A percentile compares a stretch with the other conserved stretches of the same genome.
These are phyloP conservation scores for Micromesistius poutassou DNA, from an alignment of 2,797 vertebrate species.

Conservation along the genomic window DNA sequence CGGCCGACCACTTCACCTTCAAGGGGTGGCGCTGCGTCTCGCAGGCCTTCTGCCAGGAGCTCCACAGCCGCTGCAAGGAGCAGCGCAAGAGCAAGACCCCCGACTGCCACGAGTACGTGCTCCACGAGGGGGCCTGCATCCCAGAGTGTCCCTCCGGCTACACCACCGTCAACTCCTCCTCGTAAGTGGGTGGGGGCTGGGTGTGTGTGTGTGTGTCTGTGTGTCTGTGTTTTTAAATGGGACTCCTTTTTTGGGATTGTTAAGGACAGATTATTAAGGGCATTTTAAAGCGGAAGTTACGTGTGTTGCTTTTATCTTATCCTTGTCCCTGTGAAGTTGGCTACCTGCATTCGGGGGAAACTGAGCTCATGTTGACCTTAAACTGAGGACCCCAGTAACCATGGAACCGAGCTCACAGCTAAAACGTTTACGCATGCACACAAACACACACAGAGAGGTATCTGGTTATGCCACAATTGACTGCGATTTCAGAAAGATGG, in stretches of 20 bases:
- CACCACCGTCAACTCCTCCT: slow-evolving; percentile 87
- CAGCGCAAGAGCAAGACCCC: slow-evolving; percentile 47
- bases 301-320: not conserved
- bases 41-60: slow-evolving; percentile 86
- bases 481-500: too few relatives aligned
- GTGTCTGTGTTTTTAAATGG: too few relatives aligned
- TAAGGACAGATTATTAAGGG: too few relatives aligned
- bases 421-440: not conserved
- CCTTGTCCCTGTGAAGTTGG: not conserved
- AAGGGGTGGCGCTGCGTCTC: slow-evolving; percentile 92
- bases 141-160: slow-evolving; percentile 92
- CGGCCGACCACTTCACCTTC: slow-evolving; percentile 78
- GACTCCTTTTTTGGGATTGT: too few relatives aligned
- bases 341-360: not conserved
- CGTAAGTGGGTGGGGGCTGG: slow-evolving; percentile 75
- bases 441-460: not conserved
- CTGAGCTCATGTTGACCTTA: not conserved
- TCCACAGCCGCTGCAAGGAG: slow-evolving; percentile 82
- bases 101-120: slow-evolving; percentile 84
- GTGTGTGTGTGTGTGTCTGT: not conserved
- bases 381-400: not conserved
- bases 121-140: slow-evolving; percentile 87
- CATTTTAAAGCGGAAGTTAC: not conserved
- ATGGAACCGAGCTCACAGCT: not conserved
- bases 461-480: too few relatives aligned